phyloP scores from a whole-genome alignment of 2,113 vertebrate species.

The Pundamilia nyererei region DNA sequence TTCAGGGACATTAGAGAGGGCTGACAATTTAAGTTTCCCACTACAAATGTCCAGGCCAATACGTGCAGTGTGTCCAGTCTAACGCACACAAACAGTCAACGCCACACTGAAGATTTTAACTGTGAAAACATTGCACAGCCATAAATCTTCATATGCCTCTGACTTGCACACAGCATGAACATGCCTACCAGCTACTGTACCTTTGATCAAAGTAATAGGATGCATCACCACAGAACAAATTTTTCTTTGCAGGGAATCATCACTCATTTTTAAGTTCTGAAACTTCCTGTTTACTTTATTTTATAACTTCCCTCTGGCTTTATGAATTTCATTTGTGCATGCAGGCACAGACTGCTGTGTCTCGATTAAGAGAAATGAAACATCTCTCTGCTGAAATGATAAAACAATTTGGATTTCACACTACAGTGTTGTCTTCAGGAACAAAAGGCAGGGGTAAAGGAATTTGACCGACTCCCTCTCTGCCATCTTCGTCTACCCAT shows the following conservation, averaged over 20 bases:
- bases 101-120: not conserved
- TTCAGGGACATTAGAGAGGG: accelerated
- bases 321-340: not conserved
- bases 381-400: not conserved
- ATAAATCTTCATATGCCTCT: not conserved
- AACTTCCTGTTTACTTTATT: not conserved
- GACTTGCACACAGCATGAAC: not conserved
- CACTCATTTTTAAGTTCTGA: not conserved
- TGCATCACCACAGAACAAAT: not conserved
- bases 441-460: not conserved
- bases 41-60: not conserved
- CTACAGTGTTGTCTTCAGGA: not conserved
- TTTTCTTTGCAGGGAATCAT: not conserved
- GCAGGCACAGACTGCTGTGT: not conserved
- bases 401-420: not conserved
- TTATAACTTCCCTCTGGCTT: not conserved
- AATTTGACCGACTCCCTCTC: not conserved
- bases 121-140: not conserved
- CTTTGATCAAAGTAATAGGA: not conserved
- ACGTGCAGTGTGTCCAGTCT: not conserved
- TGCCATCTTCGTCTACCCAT: not conserved
- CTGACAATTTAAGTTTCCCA: not conserved
- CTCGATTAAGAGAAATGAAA: not conserved
- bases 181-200: not conserved
- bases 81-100: not conserved